Evolutionary conservation across 1,140 invertebrate genomes (phyloP).

Genomic region (Drosophila orosa): DNA sequence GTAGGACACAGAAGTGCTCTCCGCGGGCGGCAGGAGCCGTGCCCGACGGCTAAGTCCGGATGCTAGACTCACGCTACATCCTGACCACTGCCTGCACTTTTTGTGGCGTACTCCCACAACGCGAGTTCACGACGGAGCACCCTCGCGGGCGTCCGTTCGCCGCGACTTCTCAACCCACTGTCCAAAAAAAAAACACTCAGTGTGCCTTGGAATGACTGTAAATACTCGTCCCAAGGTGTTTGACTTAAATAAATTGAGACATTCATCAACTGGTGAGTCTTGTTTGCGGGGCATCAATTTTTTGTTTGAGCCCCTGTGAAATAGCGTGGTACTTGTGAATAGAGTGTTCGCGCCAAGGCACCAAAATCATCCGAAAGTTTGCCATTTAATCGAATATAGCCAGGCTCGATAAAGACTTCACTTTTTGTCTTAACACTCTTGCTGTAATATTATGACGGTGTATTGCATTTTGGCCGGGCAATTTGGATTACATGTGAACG

Average conservation of each 20-base stretch:
- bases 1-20: no score
- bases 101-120: no score
- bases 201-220: slow-evolving; percentile 75
- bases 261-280: slow-evolving; percentile 36
- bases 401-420: neutral
- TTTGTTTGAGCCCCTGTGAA: no score
- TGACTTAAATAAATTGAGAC: slow-evolving; percentile 36
- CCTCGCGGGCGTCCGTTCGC: no score
- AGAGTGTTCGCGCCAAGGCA: no score
- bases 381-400: neutral
- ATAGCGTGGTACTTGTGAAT: no score
- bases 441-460: slow-evolving; percentile 2
- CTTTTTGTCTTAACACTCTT: slow-evolving; percentile 10
- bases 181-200: slow-evolving; percentile 81
- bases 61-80: no score
- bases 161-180: no score
- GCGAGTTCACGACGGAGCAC: no score
- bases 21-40: no score
- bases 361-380: neutral
- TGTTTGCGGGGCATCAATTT: slow-evolving; percentile 21
- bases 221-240: slow-evolving; percentile 80
- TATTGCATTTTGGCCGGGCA: slow-evolving; percentile 5
- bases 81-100: no score
- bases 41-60: no score
- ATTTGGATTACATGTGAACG: slow-evolving; percentile 12